A percentile compares a stretch with the other conserved stretches of the same genome.
phyloP scores from a whole-genome alignment of 2,888 invertebrate species.

The Scaptomyza tumidula region DNA sequence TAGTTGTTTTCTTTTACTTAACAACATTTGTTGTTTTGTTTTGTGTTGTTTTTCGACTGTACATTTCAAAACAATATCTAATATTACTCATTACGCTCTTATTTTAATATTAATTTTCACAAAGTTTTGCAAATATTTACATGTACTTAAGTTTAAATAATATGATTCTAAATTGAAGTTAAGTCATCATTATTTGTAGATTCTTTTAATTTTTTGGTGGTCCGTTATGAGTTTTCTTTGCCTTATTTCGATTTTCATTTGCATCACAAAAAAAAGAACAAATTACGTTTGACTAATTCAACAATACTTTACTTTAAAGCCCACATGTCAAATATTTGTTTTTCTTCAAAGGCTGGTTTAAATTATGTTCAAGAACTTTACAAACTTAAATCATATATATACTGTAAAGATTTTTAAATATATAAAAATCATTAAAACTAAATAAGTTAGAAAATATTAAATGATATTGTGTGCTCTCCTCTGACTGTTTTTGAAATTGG shows the following conservation, averaged over 20 bases:
- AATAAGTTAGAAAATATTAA: too few relatives aligned
- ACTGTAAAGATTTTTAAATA: too few relatives aligned
- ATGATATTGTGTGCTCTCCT: too few relatives aligned
- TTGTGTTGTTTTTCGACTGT: slow-evolving; percentile 19
- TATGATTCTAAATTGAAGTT: slow-evolving; percentile 13
- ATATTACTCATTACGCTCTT: slow-evolving; percentile 7
- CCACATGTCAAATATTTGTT: background rate
- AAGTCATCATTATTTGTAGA: background rate
- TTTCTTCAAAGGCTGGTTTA: background rate
- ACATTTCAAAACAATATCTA: slow-evolving; percentile 27
- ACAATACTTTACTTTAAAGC: background rate
- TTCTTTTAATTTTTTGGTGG: slow-evolving; percentile 19
- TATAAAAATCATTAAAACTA: too few relatives aligned
- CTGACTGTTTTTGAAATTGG: too few relatives aligned
- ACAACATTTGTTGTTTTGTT: too few relatives aligned
- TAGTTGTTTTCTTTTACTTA: slow-evolving; percentile 34
- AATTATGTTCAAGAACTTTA: background rate
- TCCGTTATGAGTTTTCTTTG: slow-evolving; percentile 3
- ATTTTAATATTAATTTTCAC: slow-evolving; percentile 20
- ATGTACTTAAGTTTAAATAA: slow-evolving; percentile 13
- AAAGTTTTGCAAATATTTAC: slow-evolving; percentile 31
- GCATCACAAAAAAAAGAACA: background rate
- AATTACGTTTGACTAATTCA: background rate
- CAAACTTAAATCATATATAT: too few relatives aligned
- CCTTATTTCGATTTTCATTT: background rate